Evolutionary conservation across 1,140 invertebrate genomes (phyloP).

Genomic region (Tetraneura akinire): DNA sequence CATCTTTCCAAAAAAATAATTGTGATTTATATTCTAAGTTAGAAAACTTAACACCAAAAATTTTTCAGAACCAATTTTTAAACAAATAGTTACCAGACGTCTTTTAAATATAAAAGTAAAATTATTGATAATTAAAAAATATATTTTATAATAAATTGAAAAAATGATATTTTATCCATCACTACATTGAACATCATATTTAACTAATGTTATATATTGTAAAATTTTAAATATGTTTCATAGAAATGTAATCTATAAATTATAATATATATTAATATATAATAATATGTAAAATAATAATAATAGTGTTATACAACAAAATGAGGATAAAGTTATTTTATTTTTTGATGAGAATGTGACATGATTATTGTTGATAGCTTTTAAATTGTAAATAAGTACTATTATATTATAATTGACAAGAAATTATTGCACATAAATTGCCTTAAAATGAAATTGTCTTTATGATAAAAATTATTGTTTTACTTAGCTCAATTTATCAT

Average conservation of each 20-base stretch:
- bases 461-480: conserved; percentile 37
- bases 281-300: conserved; percentile 2
- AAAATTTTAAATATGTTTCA: conserved; percentile 8
- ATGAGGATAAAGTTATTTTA: not conserved
- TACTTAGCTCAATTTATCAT: conserved; percentile 50
- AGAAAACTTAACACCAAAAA: not conserved
- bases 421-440: not conserved
- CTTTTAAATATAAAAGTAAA: not conserved
- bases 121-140: not conserved
- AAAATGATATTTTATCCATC: conserved; percentile 1
- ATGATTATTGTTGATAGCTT: conserved; percentile 4
- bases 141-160: not conserved
- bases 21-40: conserved; percentile 50
- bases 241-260: conserved; percentile 11
- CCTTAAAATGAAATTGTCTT: not conserved
- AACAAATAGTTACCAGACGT: conserved; percentile 32
- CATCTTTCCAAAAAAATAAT: conserved; percentile 21
- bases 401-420: conserved; percentile 13
- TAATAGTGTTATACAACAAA: not conserved
- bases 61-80: conserved; percentile 19
- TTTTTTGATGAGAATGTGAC: not conserved
- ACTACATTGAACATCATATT: conserved; percentile 3
- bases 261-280: not conserved
- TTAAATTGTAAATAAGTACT: not conserved
- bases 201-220: conserved; percentile 41